Conservation (phyloP, 1,140 invertebrate genomes). For the Halictus rubicundus region DNA sequence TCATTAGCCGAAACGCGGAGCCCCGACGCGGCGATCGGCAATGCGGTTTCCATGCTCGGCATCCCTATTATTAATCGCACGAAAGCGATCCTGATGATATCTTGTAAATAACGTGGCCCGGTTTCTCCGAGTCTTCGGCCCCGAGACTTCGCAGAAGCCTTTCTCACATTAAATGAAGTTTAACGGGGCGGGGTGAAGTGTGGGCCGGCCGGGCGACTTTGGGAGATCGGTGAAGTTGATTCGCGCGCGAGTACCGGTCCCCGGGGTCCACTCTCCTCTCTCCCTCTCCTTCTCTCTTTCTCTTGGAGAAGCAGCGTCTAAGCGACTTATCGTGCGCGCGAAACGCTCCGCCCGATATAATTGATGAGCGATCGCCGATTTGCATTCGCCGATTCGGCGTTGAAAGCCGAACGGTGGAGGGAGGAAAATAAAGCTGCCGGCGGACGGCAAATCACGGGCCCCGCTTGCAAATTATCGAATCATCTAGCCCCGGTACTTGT, state of each 20-base stretch:
- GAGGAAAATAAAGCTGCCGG: neutral
- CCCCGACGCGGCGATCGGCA: neutral
- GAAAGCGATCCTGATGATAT: neutral
- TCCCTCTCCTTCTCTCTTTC: too few relatives aligned
- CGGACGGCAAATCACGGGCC: constrained; percentile 9
- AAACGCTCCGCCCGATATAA: constrained; percentile 1
- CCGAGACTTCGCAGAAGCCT: neutral
- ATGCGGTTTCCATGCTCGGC: too few relatives aligned
- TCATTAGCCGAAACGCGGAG: constrained; percentile 18
- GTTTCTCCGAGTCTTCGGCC: neutral
- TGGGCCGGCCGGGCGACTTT: neutral
- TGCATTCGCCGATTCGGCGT: constrained; percentile 17
- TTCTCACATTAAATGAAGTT: neutral
- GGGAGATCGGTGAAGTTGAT: neutral
- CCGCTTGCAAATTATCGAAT: constrained; percentile 76
- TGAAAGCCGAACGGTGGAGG: neutral
- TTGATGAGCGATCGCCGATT: neutral
- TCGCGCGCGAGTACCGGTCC: neutral
- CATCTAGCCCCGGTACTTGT: constrained; percentile 70
- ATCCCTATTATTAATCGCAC: constrained; percentile 10
- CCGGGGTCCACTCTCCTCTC: too few relatives aligned
- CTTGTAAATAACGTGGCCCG: neutral
- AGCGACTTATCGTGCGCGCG: constrained; percentile 12
- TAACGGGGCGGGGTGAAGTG: neutral
- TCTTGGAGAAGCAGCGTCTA: neutral